Base-by-base conservation (phyloP, 2,888 invertebrate species). In the Agrotis exclamationis region DNA sequence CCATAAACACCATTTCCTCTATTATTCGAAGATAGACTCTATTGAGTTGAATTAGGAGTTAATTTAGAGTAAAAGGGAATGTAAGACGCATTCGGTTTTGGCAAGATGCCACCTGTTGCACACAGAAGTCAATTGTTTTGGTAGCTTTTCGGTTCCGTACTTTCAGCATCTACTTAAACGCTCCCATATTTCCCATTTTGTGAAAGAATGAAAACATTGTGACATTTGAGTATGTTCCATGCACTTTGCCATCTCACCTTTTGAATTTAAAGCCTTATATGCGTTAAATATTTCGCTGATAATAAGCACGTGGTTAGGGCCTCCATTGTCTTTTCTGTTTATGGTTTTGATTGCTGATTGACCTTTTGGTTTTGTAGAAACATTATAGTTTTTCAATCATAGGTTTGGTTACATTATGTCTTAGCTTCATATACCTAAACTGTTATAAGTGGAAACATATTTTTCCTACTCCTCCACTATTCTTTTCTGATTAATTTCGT, bases 51-150 rank as follows among this genome's bases (percentile, higher is more conserved):
- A 20, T 18, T 58, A 68, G 39, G 48, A 33, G 53, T 70, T 22
- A 7, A 24, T 75, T 51, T 75, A 20, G 59, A 14, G 13, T 2
- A 22, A 20, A 11, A 1, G 2, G 9, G 22, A 44, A 48, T 16
- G n/a, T 70, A 58, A 69, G 63, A 74, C 72, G 75, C 70, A 83
- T 80, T 74, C 83, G 74, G 77, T 85, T 83, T 85, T 86, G 85
- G 88, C 84, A 79, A 53, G 28, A 44, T 48, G 81, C 76, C 85
- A 83, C 77, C 73, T 82, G 84, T 84, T 83, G 85, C 79, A 80
- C 59, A 65, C 24, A 57, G 63, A 62, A 44, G 63, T 39, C 54
- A 64, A 68, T 74, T 72, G 74, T 75, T 81, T 74, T 57, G n/a
- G 58, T 53, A 63, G 57, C 47, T 68, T 59, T 63, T 65, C 62